Conservation (phyloP, 2,113 vertebrate genomes). For the Cranoglanis bouderius region DNA sequence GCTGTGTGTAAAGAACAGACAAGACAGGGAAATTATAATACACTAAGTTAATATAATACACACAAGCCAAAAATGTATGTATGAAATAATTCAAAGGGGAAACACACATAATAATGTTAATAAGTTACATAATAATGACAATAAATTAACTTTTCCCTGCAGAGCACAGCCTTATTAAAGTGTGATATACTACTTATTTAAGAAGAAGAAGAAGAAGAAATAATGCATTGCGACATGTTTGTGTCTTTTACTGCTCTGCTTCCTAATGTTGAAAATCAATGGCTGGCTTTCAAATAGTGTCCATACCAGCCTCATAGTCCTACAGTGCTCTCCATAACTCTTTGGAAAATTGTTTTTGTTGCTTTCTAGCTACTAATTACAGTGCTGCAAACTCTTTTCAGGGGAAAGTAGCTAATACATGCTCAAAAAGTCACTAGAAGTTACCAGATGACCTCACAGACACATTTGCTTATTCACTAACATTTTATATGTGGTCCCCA, state of each 20-base stretch:
- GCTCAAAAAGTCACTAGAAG: neutral
- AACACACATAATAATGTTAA: neutral
- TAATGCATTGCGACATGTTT: neutral
- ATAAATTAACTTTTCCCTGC: neutral
- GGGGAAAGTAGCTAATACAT: neutral
- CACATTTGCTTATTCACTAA: neutral
- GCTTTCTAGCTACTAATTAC: neutral
- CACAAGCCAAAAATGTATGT: neutral
- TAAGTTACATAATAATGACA: too few species aligned
- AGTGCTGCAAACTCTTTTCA: neutral
- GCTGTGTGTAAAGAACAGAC: conserved; percentile 63
- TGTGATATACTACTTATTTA: neutral
- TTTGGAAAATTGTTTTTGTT: neutral
- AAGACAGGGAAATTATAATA: neutral
- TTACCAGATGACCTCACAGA: neutral
- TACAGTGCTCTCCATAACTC: neutral
- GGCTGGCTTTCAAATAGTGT: neutral
- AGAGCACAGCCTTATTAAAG: neutral
- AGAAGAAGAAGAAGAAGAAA: neutral
- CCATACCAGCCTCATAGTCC: neutral
- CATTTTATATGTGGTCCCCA: neutral
- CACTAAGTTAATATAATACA: neutral
- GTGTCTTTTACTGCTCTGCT: neutral
- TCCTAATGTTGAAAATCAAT: neutral
- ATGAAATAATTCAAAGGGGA: neutral